Base-by-base conservation (phyloP, 2,888 invertebrate genomes). In the Masnerella sp. region DNA sequence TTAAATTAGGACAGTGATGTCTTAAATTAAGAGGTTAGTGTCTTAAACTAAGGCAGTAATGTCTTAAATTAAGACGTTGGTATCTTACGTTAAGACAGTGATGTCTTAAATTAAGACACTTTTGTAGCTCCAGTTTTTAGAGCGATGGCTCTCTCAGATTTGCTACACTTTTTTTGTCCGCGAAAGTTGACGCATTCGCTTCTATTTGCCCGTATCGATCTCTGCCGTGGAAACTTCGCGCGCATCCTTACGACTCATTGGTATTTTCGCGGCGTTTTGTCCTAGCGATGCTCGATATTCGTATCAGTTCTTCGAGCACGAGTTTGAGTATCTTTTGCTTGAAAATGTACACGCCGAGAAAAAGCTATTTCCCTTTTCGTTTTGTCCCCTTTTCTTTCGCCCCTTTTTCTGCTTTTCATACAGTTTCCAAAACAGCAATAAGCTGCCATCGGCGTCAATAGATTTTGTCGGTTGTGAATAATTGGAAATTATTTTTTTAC, bases 141-240 rank as follows among this genome's bases (percentile, higher is more conserved):
- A n/a, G n/a, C n/a, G n/a, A 43, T 17, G 34, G 49, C 38, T 52
- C 30, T 43, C n/a, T 14, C 43, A 43, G 51, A 42, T 9, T 52
- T 12, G 18, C 15, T 18, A 7, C 22, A 20, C 8, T 32, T 34
- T 68, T 62, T 47, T 47, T 40, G 18, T 20, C 38, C 54, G 43
- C 43, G 43, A 62, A 74, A 69, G 64, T 75, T 79, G 76, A 75
- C 79, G 79, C 74, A 78, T 79, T 80, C 76, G 77, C 75, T 79
- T 78, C 79, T 76, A 75, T 76, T 69, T 74, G 64, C 58, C 71
- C 74, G 75, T 75, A 78, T 76, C 73, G 54, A 72, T 78, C 72
- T 73, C 74, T 40, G 42, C 30, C 62, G 59, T 74, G 71, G 49
- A 56, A 64, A 69, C 69, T 65, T 74, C 74, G 65, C 52, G 65